Base-by-base conservation (phyloP, 1,140 invertebrate genomes). In the Ooceraea biroi region DNA sequence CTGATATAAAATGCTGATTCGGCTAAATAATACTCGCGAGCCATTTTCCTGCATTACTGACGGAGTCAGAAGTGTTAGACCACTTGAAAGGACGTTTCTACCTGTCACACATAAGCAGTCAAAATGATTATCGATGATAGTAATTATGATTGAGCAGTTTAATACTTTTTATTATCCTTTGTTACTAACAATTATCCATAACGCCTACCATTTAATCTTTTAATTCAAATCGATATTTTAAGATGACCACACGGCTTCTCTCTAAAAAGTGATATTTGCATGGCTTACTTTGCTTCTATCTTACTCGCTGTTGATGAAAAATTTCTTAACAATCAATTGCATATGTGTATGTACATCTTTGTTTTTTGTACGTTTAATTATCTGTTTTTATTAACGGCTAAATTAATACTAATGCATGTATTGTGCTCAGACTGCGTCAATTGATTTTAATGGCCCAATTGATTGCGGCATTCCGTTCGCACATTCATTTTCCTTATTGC, bases 211-310 rank as follows among this genome's bases (percentile, higher is more conserved):
- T n/a, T n/a, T 36, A 36, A 36, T 36, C 36, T 36, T 36, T 36
- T 36, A 36, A 36, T 36, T 36, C 36, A 36, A 36, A 36, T 36
- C 36, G 7, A 36, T 7, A 36, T 36, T 36, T 36, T 7, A 36
- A 36, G 36, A 36, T n/a, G n/a, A n/a, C n/a, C n/a, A n/a, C 36
- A 7, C 7, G 7, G 36, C 36, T 17, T 82, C 46, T 61, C 65
- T 12, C 83, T 48, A 48, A 50, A 46, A 89, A 68, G 22, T 87
- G 48, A 10, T 65, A 48, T 63, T 84, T 61, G 30, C 22, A 5
- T 14, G 44, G 74, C 72, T 19, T 91, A 88, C 80, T 86, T 80
- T 69, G 90, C 82, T 66, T 90, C 91, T 89, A 25, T 41, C 50
- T 1, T 66, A 46, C 4, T 48, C 55, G 25, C 44, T 63, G 19